phyloP scores from a whole-genome alignment of 2,797 vertebrate species.

The Chaenodraco wilsoni region DNA sequence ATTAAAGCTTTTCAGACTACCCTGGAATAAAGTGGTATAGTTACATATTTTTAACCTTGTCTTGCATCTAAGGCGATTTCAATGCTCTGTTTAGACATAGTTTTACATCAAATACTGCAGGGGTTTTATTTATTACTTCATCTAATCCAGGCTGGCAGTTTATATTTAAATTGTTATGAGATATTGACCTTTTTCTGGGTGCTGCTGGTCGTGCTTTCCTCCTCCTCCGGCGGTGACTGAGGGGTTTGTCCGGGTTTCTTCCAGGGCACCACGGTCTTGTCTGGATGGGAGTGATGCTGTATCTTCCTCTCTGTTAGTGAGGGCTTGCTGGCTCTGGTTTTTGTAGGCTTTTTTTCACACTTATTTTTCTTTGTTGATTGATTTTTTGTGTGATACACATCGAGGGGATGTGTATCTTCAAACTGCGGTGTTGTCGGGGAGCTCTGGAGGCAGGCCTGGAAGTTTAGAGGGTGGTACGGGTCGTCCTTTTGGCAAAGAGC shows the following conservation, averaged over 20 bases:
- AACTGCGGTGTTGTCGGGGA: conserved; percentile 10
- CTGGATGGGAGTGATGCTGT: conserved; percentile 62
- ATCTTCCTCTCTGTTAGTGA: conserved; percentile 44
- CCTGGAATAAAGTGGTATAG: neutral
- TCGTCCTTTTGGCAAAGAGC: conserved; percentile 73
- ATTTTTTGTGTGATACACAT: neutral
- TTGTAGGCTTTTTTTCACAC: conserved; percentile 12
- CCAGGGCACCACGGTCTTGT: conserved; percentile 71
- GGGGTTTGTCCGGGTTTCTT: conserved; percentile 45
- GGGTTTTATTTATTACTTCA: neutral
- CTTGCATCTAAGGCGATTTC: neutral
- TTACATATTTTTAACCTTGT: neutral
- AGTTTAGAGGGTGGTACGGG: conserved; percentile 85
- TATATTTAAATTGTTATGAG: neutral
- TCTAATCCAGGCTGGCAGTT: neutral
- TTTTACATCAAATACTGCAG: neutral
- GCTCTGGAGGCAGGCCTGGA: conserved; percentile 74
- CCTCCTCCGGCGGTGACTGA: neutral
- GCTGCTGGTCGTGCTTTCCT: neutral
- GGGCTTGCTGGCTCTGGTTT: conserved; percentile 40
- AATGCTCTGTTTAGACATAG: neutral
- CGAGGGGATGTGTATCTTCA: neutral
- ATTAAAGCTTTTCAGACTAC: neutral
- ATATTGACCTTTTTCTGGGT: conserved; percentile 77
- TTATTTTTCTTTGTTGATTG: neutral